Evolutionary conservation across 2,888 invertebrate genomes (phyloP).

Genomic region (Nebria salina): DNA sequence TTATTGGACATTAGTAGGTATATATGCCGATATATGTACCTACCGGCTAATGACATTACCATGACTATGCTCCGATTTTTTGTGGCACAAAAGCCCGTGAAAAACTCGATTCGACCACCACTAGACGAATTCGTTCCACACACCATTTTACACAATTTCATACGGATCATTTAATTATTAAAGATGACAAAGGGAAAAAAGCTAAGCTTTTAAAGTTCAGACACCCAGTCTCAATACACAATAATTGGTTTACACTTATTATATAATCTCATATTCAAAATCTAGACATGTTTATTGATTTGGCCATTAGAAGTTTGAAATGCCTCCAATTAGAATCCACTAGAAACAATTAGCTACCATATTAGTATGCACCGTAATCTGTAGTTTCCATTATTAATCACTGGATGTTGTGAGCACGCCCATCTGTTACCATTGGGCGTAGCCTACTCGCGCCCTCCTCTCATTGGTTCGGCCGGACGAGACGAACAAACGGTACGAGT

Average conservation of each 20-base stretch:
- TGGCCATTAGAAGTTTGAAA: neutral
- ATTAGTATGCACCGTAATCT: slow-evolving; percentile 60
- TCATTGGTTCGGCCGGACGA: slow-evolving; percentile 55
- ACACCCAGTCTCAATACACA: neutral
- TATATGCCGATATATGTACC: slow-evolving; percentile 31
- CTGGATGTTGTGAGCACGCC: slow-evolving; percentile 52
- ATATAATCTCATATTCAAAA: neutral
- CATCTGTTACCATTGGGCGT: slow-evolving; percentile 53
- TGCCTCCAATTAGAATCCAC: slow-evolving; percentile 56
- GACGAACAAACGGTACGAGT: slow-evolving; percentile 53
- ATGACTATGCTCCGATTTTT: slow-evolving; percentile 51
- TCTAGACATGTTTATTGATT: neutral
- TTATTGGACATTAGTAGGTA: slow-evolving; percentile 41
- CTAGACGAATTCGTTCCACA: neutral
- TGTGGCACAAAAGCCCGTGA: slow-evolving; percentile 51
- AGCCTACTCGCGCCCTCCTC: slow-evolving; percentile 44
- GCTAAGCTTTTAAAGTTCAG: neutral
- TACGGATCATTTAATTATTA: slow-evolving; percentile 28
- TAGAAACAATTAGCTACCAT: slow-evolving; percentile 62
- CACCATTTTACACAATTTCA: neutral
- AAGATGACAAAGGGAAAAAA: slow-evolving; percentile 29
- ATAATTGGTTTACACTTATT: no score
- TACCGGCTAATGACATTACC: slow-evolving; percentile 51
- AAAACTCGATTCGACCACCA: slow-evolving; percentile 48
- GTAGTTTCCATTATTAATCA: slow-evolving; percentile 62